Conservation (phyloP, 2,113 vertebrate genomes). For the Callospermophilus lateralis region DNA sequence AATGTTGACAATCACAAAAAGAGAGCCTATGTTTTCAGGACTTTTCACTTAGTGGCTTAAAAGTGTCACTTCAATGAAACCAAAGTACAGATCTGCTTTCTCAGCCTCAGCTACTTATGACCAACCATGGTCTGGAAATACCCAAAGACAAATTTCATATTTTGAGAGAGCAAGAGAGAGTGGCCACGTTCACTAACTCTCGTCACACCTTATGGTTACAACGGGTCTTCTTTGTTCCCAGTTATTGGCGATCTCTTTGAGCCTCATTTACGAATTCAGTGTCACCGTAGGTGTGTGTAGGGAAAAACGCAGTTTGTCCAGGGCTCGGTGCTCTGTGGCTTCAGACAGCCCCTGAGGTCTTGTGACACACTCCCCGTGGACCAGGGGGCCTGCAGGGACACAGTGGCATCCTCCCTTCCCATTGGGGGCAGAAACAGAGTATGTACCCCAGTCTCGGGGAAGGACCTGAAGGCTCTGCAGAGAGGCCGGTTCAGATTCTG, state of each 20-base stretch:
- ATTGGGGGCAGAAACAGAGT: not conserved
- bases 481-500: not conserved
- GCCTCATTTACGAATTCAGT: not conserved
- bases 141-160: not conserved
- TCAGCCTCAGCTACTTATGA: too few relatives aligned
- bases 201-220: too few relatives aligned
- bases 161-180: not conserved
- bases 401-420: too few relatives aligned
- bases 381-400: not conserved
- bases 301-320: not conserved
- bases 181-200: too few relatives aligned
- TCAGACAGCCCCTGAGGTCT: too few relatives aligned
- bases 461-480: not conserved
- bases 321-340: too few relatives aligned
- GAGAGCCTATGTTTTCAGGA: not conserved
- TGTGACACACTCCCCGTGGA: not conserved
- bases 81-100: too few relatives aligned
- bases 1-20: not conserved
- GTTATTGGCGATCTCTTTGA: not conserved
- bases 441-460: too few relatives aligned
- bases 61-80: not conserved
- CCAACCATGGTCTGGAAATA: not conserved
- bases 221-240: not conserved
- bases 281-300: not conserved
- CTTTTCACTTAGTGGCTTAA: not conserved